Evolutionary conservation across 2,888 invertebrate species (phyloP).

Genomic region (Epinotia bilunana): DNA sequence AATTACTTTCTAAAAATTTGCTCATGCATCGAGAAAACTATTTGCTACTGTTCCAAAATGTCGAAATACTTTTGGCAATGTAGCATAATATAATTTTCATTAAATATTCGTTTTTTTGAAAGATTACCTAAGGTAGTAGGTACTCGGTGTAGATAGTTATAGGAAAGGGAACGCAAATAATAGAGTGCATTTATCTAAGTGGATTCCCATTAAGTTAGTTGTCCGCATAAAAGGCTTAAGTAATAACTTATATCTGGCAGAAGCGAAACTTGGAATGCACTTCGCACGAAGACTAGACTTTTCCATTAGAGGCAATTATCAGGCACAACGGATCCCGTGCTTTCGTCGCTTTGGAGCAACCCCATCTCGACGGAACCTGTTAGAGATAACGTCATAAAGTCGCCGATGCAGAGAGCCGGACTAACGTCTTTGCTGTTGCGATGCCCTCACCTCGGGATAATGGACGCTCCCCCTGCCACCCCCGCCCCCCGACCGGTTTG

Average conservation of each 20-base stretch:
- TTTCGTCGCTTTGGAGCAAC: constrained; percentile 64
- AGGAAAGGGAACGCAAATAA: constrained; percentile 36
- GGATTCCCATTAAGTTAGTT: constrained; percentile 56
- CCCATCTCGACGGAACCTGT: constrained; percentile 76
- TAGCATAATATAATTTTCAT: background rate
- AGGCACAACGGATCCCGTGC: constrained; percentile 78
- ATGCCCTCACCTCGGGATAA: constrained; percentile 77
- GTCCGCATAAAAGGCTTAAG: constrained; percentile 69
- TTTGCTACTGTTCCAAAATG: no score
- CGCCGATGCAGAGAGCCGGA: constrained; percentile 80
- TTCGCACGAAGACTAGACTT: constrained; percentile 81
- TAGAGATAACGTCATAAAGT: constrained; percentile 84
- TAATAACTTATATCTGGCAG: constrained; percentile 78
- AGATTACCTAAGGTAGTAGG: no score
- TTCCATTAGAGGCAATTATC: constrained; percentile 84
- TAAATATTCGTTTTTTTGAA: background rate
- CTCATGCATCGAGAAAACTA: no score
- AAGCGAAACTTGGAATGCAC: constrained; percentile 81
- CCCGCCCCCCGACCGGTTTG: constrained; percentile 46
- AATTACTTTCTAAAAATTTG: no score
- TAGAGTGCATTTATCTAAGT: constrained; percentile 31
- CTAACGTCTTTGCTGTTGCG: constrained; percentile 80
- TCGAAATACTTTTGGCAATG: no score
- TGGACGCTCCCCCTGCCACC: constrained; percentile 66
- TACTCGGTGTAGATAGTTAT: background rate